Evolutionary conservation across 2,797 vertebrate genomes (phyloP), one percentile per base, ranked within the genome.

Genomic region (Neopelma chrysocephalum): DNA sequence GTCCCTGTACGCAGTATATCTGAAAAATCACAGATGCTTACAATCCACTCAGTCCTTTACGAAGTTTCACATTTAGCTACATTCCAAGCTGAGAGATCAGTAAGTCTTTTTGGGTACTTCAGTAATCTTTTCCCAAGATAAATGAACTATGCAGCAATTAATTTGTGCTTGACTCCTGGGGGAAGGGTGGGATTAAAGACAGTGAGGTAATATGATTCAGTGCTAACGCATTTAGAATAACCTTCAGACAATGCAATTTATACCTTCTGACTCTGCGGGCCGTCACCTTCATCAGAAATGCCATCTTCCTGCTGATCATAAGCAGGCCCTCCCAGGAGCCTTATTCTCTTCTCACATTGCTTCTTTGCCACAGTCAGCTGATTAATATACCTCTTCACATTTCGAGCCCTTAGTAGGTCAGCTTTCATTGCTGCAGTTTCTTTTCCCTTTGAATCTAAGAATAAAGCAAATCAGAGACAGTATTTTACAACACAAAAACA

Each of bases 331-430:
- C 99, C 99, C 18, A 99, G 97, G 14, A 98, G 96, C 32, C 98
- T 98, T 91, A 99, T 99, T 75, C 99, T 98, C 96, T 99, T 99
- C 98, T 99, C 99, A 38, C 99, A 99, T 70, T 99, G 99, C 96
- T 99, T 99, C 98, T 99, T 99, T 40, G 99, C 99, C 93, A 99
- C 99, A 0, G 99, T 99, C 94, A 99, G 98, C 94, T 99, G 99
- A 97, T 99, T 99, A 97, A 99, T 99, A 54, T 99, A 99, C 81
- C 99, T 98, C 95, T 99, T 99, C 99, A 99, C 99, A 84, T 99
- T 99, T 88, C 99, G 98, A 93, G 99, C 99, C 87, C 99, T 98
- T 93, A 99, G 98, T 68, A 99, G 97, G 94, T 99, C 99, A 27
- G 99, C 99, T 96, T 99, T 99, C 99, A 99, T 99, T 48, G 99